Percentiles rank a stretch among this genome's conserved stretches.
phyloP scores from a whole-genome alignment of 2,113 vertebrate genomes.

The Eira barbara region DNA sequence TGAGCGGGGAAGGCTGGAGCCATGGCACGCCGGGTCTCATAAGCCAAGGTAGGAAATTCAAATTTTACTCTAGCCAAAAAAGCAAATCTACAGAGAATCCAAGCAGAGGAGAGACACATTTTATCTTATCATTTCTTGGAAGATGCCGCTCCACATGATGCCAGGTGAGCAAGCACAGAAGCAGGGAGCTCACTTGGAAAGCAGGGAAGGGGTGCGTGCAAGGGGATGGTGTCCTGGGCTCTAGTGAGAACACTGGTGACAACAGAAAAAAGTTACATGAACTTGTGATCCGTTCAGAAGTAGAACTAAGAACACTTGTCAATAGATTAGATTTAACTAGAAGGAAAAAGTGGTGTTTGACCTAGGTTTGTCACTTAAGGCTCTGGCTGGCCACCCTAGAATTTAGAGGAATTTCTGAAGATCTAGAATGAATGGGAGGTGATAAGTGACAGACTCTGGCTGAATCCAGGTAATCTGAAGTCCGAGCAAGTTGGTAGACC shows the following conservation, averaged over 20 bases:
- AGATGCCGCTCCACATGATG: neutral
- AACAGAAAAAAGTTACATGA: neutral
- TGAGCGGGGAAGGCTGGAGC: neutral
- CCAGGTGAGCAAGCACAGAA: neutral
- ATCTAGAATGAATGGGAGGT: neutral
- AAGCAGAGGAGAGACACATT: neutral
- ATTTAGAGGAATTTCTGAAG: neutral
- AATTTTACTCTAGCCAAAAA: neutral
- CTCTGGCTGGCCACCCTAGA: neutral
- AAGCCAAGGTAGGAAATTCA: neutral
- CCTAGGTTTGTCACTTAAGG: neutral
- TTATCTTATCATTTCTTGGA: neutral
- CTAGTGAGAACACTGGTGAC: neutral
- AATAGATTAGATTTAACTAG: neutral
- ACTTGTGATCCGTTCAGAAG: neutral
- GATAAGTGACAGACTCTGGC: neutral
- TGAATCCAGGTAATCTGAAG: neutral
- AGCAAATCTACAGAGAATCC: neutral
- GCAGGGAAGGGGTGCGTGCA: neutral
- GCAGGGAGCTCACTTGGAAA: neutral
- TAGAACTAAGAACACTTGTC: neutral
- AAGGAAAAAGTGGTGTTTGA: constrained; percentile 12
- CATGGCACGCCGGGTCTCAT: rapidly evolving
- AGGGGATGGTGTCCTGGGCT: neutral
- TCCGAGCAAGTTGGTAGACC: neutral